A percentile compares a stretch with the other conserved stretches of the same genome.
These are phyloP conservation scores for Lordiphosa clarofinis DNA, from an alignment of 1,140 invertebrate species.

Conservation along the genomic window DNA sequence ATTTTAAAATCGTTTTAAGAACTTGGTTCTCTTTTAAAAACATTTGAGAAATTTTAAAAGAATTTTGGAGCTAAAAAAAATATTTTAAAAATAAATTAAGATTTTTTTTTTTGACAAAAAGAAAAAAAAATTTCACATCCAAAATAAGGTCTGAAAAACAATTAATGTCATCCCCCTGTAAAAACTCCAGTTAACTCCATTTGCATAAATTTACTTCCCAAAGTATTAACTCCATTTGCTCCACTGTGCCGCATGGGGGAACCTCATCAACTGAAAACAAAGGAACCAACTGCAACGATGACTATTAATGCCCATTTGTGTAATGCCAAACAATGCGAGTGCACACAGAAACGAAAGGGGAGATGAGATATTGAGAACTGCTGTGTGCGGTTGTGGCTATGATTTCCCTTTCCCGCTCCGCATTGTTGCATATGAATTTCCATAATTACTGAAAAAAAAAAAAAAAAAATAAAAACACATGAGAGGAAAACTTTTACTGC, in stretches of 20 bases:
- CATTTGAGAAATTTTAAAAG: no score
- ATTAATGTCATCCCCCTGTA: no score
- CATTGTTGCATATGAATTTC: slow-evolving; percentile 61
- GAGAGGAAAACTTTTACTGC: slow-evolving; percentile 26
- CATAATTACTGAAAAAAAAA: slow-evolving; percentile 52
- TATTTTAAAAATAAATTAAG: no score
- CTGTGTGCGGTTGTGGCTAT: slow-evolving; percentile 41
- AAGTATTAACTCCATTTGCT: no score
- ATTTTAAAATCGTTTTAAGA: no score
- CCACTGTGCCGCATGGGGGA: slow-evolving; percentile 44
- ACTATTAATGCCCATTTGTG: slow-evolving; percentile 68
- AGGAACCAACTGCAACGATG: slow-evolving; percentile 17
- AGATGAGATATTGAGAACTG: slow-evolving; percentile 56
- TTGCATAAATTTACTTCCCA: no score
- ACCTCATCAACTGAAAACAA: slow-evolving; percentile 21
- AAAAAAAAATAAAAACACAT: not conserved
- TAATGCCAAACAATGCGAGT: slow-evolving; percentile 49
- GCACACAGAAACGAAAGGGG: slow-evolving; percentile 36
- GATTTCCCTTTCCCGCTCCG: slow-evolving; percentile 29
- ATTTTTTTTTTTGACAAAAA: no score
- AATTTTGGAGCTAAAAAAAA: no score
- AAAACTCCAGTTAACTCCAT: no score
- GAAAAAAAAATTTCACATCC: no score
- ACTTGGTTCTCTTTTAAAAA: no score
- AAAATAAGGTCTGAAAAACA: no score